phyloP scores from a whole-genome alignment of 2,113 vertebrate species.

The Colaptes auratus region DNA sequence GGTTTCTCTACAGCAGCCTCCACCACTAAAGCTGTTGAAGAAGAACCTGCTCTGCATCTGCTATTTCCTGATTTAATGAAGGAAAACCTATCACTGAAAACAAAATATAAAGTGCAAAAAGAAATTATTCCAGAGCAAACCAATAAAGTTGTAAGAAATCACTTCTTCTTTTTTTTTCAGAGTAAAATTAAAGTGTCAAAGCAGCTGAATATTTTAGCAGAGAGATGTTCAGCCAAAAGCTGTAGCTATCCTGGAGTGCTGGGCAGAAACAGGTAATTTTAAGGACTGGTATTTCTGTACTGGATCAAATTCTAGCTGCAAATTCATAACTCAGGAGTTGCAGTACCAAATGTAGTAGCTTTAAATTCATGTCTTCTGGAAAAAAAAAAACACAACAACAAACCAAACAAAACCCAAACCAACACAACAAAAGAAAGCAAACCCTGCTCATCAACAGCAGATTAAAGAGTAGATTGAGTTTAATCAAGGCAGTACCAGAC shows the following conservation, averaged over 20 bases:
- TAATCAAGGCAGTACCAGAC: not conserved
- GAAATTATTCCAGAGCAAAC: not conserved
- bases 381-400: too few relatives aligned
- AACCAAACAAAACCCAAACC: too few relatives aligned
- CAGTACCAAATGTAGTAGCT: not conserved
- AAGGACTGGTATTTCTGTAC: not conserved
- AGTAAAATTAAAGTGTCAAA: not conserved
- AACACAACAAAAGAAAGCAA: too few relatives aligned
- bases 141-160: not conserved
- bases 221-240: not conserved
- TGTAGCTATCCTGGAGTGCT: not conserved
- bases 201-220: not conserved
- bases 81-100: not conserved
- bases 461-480: not conserved
- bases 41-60: not conserved
- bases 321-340: not conserved
- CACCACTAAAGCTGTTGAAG: not conserved
- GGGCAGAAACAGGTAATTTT: not conserved
- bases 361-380: not conserved
- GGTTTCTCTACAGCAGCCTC: not conserved
- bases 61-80: not conserved
- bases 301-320: not conserved
- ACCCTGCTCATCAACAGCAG: not conserved
- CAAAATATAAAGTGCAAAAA: not conserved
- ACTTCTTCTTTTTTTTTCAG: not conserved